Percentiles rank a stretch among this genome's conserved stretches.
Conservation (phyloP, 2,797 vertebrate genomes). For the Crenichthys baileyi region DNA sequence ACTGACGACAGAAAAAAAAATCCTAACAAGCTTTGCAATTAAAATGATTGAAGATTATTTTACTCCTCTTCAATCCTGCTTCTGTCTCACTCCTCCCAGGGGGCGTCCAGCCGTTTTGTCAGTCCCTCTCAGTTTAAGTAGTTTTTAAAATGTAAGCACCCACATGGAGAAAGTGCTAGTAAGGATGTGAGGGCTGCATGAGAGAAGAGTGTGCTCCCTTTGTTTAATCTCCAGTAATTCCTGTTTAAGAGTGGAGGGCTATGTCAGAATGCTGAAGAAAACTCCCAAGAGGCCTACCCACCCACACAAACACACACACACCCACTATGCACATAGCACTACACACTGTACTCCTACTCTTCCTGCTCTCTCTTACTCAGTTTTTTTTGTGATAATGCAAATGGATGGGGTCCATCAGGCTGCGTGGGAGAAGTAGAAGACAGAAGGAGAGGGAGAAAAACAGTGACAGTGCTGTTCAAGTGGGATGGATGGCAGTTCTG, state of each 20-base stretch:
- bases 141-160: constrained; percentile 28
- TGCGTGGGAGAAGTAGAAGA: constrained; percentile 3
- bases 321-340: constrained; percentile 4
- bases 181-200: constrained; percentile 6
- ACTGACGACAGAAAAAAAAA: constrained; percentile 38
- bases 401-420: constrained; percentile 38
- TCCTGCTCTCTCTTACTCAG: constrained; percentile 31
- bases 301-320: constrained; percentile 5
- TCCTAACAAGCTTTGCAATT: constrained; percentile 56
- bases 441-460: constrained; percentile 11
- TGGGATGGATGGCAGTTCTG: constrained; percentile 10
- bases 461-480: not conserved
- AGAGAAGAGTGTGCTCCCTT: constrained; percentile 24
- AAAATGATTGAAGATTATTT: constrained; percentile 41
- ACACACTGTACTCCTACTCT: constrained; percentile 26
- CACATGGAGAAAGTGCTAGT: constrained; percentile 36
- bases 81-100: constrained; percentile 17
- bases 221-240: constrained; percentile 55
- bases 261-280: constrained; percentile 31
- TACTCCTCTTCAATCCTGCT: constrained; percentile 23
- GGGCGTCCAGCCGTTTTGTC: constrained; percentile 30
- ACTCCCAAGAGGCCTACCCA: constrained; percentile 21
- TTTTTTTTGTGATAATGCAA: constrained; percentile 30
- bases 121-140: constrained; percentile 39
- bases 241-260: constrained; percentile 34